Base-by-base conservation (phyloP, 2,888 invertebrate genomes). In the Erebia palarica region DNA sequence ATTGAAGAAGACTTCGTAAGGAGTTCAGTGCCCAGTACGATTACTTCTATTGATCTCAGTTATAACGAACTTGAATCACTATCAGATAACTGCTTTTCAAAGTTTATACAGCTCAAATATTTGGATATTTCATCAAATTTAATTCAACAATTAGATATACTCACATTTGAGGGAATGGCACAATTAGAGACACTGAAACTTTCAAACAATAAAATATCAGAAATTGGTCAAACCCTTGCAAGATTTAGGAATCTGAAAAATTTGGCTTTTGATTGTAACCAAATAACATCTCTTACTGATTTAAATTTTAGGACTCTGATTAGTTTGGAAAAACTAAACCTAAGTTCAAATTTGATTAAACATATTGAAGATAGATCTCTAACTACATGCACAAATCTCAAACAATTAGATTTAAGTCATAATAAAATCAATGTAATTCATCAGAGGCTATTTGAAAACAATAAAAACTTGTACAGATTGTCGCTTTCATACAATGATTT, bases 131-230 rank as follows among this genome's bases (percentile, higher is more conserved):
- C 74, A 47, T 53, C 59, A 47, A 74, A 74, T 64, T 65, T 57
- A 11, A 11, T 74, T 5, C 47, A 27, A 21, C 59, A 58, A 59
- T 70, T 74, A 18, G 72, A 74, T 63, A 69, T 74, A 55, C 64
- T 72, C 1, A 72, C 74, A 36, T 74, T 72, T 68, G 74, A 74
- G 70, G 74, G 74, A 1, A 63, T 74, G 21, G 27, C 55, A 16
- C 16, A 65, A 21, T 49, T 74, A 21, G 66, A 74, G 61, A 70
- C 49, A 11, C 42, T 74, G 42, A 42, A 61, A 42, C 72, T 74
- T 14, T 70, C 74, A 53, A 47, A 70, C 47, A 74, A 74, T 59
- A 60, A 70, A 68, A 44, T 74, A 21, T 36, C 65, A 47, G 68
- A 72, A 65, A 68, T 74, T 11, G 74, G 68, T 7, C 70, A 70